phyloP scores from a whole-genome alignment of 2,888 invertebrate species.

The Exephanes ischioxanthus region DNA sequence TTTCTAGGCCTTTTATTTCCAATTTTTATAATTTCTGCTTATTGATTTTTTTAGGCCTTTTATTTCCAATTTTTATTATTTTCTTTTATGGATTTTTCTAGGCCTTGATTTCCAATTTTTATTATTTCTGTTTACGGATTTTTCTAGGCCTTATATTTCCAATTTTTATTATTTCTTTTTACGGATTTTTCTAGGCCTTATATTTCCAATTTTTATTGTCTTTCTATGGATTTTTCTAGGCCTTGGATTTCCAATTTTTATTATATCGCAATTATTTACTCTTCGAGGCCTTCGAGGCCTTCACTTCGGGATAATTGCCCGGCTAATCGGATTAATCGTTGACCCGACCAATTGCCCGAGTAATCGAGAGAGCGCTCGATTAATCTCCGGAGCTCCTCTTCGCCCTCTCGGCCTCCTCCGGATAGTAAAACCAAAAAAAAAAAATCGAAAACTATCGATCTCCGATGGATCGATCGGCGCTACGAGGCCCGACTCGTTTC shows the following conservation, averaged over 20 bases:
- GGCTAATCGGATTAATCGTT: constrained; percentile 56
- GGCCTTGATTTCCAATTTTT: not conserved
- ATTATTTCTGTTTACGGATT: too few species aligned
- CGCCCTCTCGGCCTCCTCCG: not conserved
- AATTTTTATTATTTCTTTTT: not conserved
- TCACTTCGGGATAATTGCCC: constrained; percentile 23
- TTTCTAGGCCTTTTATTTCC: not conserved
- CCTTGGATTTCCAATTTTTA: not conserved
- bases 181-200: not conserved
- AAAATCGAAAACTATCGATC: not conserved
- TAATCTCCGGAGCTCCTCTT: constrained; percentile 30
- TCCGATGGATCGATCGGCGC: constrained; percentile 21
- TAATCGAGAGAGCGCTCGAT: constrained; percentile 51
- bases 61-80: not conserved
- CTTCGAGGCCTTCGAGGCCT: constrained; percentile 17
- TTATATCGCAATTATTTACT: not conserved
- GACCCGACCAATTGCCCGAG: constrained; percentile 50
- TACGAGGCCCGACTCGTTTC: not conserved
- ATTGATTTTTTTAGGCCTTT: not conserved
- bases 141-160: too few species aligned
- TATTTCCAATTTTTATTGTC: not conserved
- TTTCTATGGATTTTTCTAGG: not conserved
- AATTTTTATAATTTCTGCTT: not conserved
- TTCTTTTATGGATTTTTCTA: not conserved
- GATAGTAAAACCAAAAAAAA: not conserved